Percentiles rank a stretch among this genome's conserved stretches.
phyloP scores from a whole-genome alignment of 2,888 invertebrate species.

The Willowsia nigromaculata region DNA sequence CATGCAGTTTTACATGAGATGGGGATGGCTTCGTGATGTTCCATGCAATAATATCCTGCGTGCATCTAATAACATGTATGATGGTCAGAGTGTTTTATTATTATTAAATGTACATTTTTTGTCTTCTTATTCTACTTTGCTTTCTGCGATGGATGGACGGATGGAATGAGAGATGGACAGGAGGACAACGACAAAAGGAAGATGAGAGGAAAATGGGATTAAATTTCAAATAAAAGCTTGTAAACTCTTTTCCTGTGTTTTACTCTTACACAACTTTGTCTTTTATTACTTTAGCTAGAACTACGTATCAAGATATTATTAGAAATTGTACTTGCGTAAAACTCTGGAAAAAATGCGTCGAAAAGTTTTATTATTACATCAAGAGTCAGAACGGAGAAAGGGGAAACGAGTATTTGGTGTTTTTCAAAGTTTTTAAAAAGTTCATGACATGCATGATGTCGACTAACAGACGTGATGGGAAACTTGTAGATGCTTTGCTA shows the following conservation, averaged over 20 bases:
- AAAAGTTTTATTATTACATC: too few relatives aligned
- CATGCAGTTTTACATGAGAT: neutral
- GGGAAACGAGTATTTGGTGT: too few relatives aligned
- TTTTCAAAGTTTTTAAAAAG: too few relatives aligned
- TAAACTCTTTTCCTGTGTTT: neutral
- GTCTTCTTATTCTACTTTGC: neutral
- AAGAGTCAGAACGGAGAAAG: too few relatives aligned
- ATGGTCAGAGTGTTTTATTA: slow-evolving; percentile 8
- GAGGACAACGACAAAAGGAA: neutral
- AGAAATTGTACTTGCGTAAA: neutral
- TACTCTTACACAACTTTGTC: neutral
- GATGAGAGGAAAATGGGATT: neutral
- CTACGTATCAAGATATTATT: neutral
- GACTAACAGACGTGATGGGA: too few relatives aligned
- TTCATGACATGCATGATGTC: neutral
- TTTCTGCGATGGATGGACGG: slow-evolving; percentile 4
- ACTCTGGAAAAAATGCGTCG: neutral
- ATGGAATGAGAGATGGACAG: neutral
- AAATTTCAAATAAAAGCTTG: neutral
- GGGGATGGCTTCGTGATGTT: neutral
- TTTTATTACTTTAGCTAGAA: neutral
- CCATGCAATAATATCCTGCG: neutral
- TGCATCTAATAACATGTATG: neutral
- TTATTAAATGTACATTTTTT: slow-evolving; percentile 14
- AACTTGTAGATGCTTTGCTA: too few relatives aligned